Conservation (phyloP, 2,888 invertebrate species). For the Falcaria lacertinaria region DNA sequence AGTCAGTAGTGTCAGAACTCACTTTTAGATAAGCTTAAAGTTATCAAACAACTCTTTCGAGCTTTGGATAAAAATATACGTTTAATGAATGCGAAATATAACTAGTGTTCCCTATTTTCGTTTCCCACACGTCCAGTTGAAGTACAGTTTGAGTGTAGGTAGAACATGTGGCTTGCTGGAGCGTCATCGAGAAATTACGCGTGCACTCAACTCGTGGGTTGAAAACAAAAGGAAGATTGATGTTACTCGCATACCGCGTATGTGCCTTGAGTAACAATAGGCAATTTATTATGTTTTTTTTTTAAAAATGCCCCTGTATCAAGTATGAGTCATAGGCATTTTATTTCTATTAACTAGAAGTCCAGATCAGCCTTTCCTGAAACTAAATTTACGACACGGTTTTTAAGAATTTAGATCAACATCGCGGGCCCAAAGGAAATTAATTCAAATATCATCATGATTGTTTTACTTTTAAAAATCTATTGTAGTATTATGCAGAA, state of each 20-base stretch:
- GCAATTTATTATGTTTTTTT: neutral
- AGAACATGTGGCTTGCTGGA: conserved; percentile 18
- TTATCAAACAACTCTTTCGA: too few relatives aligned
- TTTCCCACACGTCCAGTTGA: conserved; percentile 28
- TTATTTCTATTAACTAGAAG: too few relatives aligned
- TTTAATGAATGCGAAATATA: conserved; percentile 9
- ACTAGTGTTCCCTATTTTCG: conserved; percentile 28
- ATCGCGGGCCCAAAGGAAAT: too few relatives aligned
- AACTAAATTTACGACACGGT: too few relatives aligned
- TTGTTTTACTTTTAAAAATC: too few relatives aligned
- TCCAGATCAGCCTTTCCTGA: too few relatives aligned
- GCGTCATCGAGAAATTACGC: conserved; percentile 24
- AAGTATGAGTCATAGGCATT: neutral
- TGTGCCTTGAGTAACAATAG: neutral
- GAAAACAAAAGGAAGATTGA: conserved; percentile 1
- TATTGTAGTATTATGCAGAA: too few relatives aligned
- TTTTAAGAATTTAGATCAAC: too few relatives aligned
- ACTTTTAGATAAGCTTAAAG: too few relatives aligned
- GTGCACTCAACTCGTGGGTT: conserved; percentile 17
- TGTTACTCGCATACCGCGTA: neutral
- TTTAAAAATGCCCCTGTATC: neutral
- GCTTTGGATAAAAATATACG: too few relatives aligned
- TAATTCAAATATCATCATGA: too few relatives aligned
- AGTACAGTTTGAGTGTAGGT: conserved; percentile 2
- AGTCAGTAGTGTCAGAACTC: too few relatives aligned